A percentile compares a stretch with the other conserved stretches of the same genome.
Evolutionary conservation across 35 echinoderm and acorn worm genomes (phyloP).

Genomic region (Ptychodera flava): DNA sequence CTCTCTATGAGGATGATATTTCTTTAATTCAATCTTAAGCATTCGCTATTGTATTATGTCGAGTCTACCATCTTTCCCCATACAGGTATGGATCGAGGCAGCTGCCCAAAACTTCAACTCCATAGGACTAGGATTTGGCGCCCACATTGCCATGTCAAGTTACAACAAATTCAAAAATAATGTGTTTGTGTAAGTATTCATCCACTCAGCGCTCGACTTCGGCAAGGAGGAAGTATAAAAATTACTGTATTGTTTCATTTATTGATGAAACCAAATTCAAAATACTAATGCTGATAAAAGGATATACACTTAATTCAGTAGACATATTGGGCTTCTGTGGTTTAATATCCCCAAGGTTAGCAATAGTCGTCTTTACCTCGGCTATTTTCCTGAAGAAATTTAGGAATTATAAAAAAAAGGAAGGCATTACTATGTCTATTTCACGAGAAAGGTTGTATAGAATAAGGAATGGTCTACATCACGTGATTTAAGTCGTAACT

Average conservation of each 20-base stretch:
- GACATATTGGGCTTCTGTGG: neutral
- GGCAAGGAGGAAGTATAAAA: no score
- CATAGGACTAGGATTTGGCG: conserved; percentile 94
- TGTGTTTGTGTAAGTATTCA: conserved; percentile 40
- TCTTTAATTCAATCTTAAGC: neutral
- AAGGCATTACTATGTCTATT: no score
- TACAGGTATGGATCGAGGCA: conserved; percentile 86
- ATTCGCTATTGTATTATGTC: neutral
- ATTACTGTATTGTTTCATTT: neutral
- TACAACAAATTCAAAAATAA: conserved; percentile 89
- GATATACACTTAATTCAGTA: no score
- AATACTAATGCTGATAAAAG: no score
- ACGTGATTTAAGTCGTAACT: no score
- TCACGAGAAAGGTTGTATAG: no score
- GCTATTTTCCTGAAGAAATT: no score
- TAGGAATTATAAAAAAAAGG: no score
- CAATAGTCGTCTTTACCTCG: neutral
- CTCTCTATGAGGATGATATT: neutral
- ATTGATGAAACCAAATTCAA: neutral
- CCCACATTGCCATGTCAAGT: conserved; percentile 92
- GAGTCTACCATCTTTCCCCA: neutral
- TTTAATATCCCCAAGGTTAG: neutral
- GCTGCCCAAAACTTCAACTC: conserved; percentile 98
- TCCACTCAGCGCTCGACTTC: no score
- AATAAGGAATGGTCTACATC: no score